Percentiles rank a stretch among this genome's conserved stretches.
Evolutionary conservation across 1,140 invertebrate species (phyloP).

Genomic region (Vanessa atalanta): DNA sequence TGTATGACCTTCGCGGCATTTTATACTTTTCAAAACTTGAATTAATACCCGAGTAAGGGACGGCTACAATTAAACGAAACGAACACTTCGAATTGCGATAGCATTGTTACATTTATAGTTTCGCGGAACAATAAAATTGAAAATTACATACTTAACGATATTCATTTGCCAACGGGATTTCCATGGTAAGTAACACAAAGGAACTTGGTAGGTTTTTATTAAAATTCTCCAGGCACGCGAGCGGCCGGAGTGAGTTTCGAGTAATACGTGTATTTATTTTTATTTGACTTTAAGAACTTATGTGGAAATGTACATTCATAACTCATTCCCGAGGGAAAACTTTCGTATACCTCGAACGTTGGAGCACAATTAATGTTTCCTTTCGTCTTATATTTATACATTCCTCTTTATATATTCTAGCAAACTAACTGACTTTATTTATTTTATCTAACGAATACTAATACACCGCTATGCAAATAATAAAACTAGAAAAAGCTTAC

Average conservation of each 20-base stretch:
- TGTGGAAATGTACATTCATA: conserved; percentile 1
- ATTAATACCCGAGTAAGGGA: not conserved
- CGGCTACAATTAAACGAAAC: not conserved
- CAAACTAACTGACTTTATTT: no score
- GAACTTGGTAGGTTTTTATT: conserved; percentile 9
- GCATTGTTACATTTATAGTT: not conserved
- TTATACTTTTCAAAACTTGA: not conserved
- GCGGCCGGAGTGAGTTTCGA: not conserved
- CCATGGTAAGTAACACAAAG: conserved; percentile 13
- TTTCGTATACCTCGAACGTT: not conserved
- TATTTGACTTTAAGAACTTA: not conserved
- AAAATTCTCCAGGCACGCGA: conserved; percentile 17
- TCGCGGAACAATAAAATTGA: conserved; percentile 7
- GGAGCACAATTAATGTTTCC: conserved; percentile 5
- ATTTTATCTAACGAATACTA: no score
- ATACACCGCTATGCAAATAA: no score
- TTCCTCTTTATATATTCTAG: not conserved
- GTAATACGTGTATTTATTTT: conserved; percentile 10
- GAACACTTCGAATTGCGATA: not conserved
- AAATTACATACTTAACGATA: conserved; percentile 3
- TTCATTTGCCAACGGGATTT: not conserved
- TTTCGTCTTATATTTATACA: conserved; percentile 3
- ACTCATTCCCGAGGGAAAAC: not conserved
- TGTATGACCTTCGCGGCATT: no score
- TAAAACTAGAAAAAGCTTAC: no score